Evolutionary conservation across 2,888 invertebrate genomes (phyloP).

Genomic region (Noctua janthina): DNA sequence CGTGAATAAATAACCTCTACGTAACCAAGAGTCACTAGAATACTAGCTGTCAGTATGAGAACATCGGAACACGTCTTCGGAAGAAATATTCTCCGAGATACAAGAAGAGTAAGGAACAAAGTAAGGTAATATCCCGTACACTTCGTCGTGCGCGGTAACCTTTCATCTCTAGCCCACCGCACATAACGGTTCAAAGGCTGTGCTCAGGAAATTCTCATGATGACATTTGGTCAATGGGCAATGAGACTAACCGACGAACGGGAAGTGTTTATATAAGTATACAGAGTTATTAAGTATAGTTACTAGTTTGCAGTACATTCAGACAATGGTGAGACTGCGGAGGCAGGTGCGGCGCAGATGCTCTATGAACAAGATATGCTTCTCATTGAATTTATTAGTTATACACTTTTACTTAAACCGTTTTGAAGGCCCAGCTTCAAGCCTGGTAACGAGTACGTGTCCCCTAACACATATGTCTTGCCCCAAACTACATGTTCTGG

Average conservation of each 20-base stretch:
- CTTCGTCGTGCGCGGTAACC: slow-evolving; percentile 44
- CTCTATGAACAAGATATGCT: slow-evolving; percentile 2
- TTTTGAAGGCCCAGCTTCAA: not conserved
- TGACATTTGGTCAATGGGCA: slow-evolving; percentile 46
- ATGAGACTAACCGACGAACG: slow-evolving; percentile 38
- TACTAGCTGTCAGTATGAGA: slow-evolving; percentile 1
- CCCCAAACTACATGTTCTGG: not conserved
- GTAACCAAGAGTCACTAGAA: slow-evolving; percentile 1
- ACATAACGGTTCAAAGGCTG: slow-evolving; percentile 43
- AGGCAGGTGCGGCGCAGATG: slow-evolving; percentile 45
- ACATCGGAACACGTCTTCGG: not conserved
- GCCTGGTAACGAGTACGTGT: slow-evolving; percentile 6
- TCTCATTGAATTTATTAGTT: slow-evolving; percentile 9
- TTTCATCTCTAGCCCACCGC: slow-evolving; percentile 30
- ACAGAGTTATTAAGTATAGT: slow-evolving; percentile 7
- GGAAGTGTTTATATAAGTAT: slow-evolving; percentile 15
- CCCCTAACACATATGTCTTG: slow-evolving; percentile 9
- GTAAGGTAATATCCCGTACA: slow-evolving; percentile 10
- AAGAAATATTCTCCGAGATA: not conserved
- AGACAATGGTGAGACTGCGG: slow-evolving; percentile 2
- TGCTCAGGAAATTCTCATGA: slow-evolving; percentile 24
- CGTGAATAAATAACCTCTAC: not conserved
- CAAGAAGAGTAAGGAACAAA: not conserved
- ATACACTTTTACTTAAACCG: not conserved
- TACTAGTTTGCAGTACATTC: not conserved